Evolutionary conservation across 1,140 invertebrate species (phyloP).

Genomic region (Ostrea edulis): DNA sequence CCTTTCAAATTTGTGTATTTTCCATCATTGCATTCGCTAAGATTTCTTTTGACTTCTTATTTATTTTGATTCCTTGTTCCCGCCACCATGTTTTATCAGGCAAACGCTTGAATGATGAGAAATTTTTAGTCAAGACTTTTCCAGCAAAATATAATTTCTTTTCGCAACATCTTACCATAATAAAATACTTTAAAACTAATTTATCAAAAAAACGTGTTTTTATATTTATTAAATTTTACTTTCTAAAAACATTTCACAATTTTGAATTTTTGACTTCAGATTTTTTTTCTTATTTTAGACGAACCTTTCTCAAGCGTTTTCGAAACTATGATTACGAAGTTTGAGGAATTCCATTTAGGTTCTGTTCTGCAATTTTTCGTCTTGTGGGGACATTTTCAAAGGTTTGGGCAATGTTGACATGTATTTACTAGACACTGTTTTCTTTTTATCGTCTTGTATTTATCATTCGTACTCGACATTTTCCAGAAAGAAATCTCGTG

Average conservation of each 20-base stretch:
- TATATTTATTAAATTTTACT: background rate
- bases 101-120: background rate
- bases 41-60: background rate
- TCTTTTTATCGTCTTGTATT: background rate
- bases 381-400: too few relatives aligned
- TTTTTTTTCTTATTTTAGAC: background rate
- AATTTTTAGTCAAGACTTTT: background rate
- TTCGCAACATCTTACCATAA: too few relatives aligned
- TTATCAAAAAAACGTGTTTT: background rate
- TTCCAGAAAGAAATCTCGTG: background rate
- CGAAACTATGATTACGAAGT: too few relatives aligned
- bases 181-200: background rate
- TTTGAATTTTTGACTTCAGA: background rate
- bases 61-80: background rate
- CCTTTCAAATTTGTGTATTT: too few relatives aligned
- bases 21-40: too few relatives aligned
- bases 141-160: too few relatives aligned
- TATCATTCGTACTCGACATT: background rate
- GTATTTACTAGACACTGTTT: too few relatives aligned
- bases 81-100: background rate
- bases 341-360: too few relatives aligned
- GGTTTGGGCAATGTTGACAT: too few relatives aligned
- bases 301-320: background rate
- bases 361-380: too few relatives aligned
- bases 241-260: background rate